Base-by-base conservation (phyloP, 2,797 vertebrate genomes). In the Danio aesculapii region DNA sequence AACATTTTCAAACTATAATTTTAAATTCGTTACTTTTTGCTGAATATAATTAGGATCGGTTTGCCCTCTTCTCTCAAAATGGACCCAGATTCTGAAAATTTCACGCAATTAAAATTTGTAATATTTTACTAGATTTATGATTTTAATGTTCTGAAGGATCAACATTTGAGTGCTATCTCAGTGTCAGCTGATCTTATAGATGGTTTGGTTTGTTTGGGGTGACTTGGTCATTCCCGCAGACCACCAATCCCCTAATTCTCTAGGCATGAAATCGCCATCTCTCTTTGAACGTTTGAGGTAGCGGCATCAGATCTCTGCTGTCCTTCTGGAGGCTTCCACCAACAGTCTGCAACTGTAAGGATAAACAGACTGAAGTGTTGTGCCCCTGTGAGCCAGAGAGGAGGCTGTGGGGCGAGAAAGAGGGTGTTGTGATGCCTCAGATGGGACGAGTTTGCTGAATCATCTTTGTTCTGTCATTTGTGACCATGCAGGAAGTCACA, bases 401-500 rank as follows among this genome's bases (percentile, higher is more conserved):
- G 63, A 59, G 50, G 53, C 68, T 52, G 17, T 44, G 50, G 72
- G 69, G 47, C 8, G 53, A 52, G 30, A 49, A 67, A 66, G 39
- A n/a, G 41, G 52, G 58, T 47, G 59, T 46, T 69, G 16, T 52
- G 19, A 47, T 13, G n/a, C 50, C 43, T 73, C 75, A 64, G 62
- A 21, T 17, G 21, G 63, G 39, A 21, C 61, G 74, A 62, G 71
- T 41, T 80, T 72, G 13, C 67, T 79, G 64, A 70, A 64, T 77
- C 63, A 71, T 74, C n/a, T 84, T 74, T 77, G 10, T 80, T 12
- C 86, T 85, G 53, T 89, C 85, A 88, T 78, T 78, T 89, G n/a
- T 90, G 71, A 68, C 78, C 59, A 92, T 81, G 21, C 94, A 99
- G 98, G 98, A 99, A 94, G 98, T 98, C 88, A 98, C 97, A 77